These are phyloP conservation scores for Trogon surrucura DNA, from an alignment of 2,113 vertebrate genomes.

Conservation along the genomic window DNA sequence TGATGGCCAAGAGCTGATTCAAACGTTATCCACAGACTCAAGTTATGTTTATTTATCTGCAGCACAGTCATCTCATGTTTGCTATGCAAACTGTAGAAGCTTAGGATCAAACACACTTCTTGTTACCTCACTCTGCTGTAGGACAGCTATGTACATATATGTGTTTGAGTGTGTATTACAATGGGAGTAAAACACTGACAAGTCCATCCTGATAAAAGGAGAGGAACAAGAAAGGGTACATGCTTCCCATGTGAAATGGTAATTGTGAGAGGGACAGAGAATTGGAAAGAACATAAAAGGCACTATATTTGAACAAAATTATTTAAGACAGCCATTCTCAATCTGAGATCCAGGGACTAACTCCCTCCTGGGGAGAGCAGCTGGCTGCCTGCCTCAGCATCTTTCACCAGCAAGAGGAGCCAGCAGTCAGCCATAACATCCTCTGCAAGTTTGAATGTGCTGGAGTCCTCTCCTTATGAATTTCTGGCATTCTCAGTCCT, in stretches of 20 bases:
- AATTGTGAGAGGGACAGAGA: not conserved
- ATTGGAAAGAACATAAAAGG: constrained; percentile 62
- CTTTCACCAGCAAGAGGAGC: constrained; percentile 53
- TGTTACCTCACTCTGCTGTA: not conserved
- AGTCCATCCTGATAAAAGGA: not conserved
- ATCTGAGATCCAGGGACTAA: constrained; percentile 54
- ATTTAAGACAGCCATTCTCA: constrained; percentile 63
- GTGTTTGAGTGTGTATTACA: not conserved
- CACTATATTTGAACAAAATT: constrained; percentile 63
- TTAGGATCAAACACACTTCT: not conserved
- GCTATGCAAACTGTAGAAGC: not conserved
- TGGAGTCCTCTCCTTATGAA: not conserved
- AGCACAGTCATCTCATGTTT: not conserved
- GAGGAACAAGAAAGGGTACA: constrained; percentile 25
- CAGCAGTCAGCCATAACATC: constrained; percentile 47
- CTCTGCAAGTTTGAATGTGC: not conserved
- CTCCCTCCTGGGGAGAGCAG: constrained; percentile 58
- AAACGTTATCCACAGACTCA: not conserved
- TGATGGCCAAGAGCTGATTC: not conserved
- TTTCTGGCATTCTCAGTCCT: constrained; percentile 7
- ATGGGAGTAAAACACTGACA: not conserved
- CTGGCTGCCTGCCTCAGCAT: constrained; percentile 54
- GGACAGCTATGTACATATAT: accelerated
- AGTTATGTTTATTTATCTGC: not conserved
- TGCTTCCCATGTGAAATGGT: constrained; percentile 45